A percentile compares a stretch with the other conserved stretches of the same genome.
Evolutionary conservation across 2,113 vertebrate species (phyloP).

Genomic region (Etheostoma cragini): DNA sequence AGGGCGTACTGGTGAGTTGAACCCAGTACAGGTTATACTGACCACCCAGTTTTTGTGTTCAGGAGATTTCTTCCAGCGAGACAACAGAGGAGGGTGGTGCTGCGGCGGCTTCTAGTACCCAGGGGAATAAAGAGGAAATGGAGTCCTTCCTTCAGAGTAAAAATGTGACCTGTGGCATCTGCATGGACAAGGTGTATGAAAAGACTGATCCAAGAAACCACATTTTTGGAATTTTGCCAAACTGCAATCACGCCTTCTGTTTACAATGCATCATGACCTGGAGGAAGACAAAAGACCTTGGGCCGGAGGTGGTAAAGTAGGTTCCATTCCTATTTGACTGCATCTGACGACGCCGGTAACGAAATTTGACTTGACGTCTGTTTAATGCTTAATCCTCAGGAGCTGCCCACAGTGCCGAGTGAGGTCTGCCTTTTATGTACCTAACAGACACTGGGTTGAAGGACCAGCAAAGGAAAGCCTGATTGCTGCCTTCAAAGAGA

Average conservation of each 20-base stretch:
- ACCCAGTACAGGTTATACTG: neutral
- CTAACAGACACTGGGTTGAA: constrained; percentile 90
- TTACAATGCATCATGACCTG: constrained; percentile 89
- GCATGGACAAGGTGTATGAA: constrained; percentile 93
- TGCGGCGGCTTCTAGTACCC: constrained; percentile 46
- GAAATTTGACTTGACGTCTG: neutral
- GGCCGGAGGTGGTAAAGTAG: constrained; percentile 86
- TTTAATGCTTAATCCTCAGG: constrained; percentile 67
- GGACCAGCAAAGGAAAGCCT: constrained; percentile 84
- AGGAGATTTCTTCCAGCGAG: constrained; percentile 32
- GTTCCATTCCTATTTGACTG: constrained; percentile 26
- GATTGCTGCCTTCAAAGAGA: constrained; percentile 86
- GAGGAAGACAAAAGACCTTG: constrained; percentile 86
- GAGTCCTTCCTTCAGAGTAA: constrained; percentile 78
- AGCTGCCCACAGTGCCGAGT: constrained; percentile 91
- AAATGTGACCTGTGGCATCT: constrained; percentile 89
- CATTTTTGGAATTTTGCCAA: constrained; percentile 90
- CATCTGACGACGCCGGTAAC: rapidly evolving
- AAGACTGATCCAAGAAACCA: constrained; percentile 75
- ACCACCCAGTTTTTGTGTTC: constrained; percentile 3
- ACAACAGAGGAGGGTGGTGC: constrained; percentile 25
- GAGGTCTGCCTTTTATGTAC: constrained; percentile 90
- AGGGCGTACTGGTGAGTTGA: neutral
- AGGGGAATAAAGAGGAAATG: neutral
- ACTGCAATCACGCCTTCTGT: constrained; percentile 89